phyloP scores from a whole-genome alignment of 1,140 invertebrate genomes.

The Aphis gossypii region DNA sequence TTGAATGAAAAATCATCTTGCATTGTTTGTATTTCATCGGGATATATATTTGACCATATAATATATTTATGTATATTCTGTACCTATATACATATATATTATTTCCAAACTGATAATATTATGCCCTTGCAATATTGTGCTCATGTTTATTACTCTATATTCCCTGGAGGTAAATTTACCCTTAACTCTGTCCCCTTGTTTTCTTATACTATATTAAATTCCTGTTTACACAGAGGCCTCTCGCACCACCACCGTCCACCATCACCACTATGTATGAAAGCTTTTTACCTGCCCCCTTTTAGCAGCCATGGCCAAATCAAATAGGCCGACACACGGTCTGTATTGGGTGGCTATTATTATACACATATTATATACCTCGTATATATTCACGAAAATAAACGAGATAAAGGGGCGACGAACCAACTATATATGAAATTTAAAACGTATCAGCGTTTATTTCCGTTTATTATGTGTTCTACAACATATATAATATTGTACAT shows the following conservation, averaged over 20 bases:
- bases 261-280: slow-evolving; percentile 41
- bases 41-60: not conserved
- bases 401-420: slow-evolving; percentile 15
- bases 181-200: slow-evolving; percentile 57
- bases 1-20: not conserved
- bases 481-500: not conserved
- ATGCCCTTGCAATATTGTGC: slow-evolving; percentile 42
- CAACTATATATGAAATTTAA: not conserved
- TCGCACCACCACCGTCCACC: not conserved
- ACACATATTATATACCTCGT: not conserved
- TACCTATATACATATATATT: not conserved
- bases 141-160: slow-evolving; percentile 56
- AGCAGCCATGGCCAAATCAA: slow-evolving; percentile 45
- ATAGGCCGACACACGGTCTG: slow-evolving; percentile 11
- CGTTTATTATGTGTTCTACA: not conserved
- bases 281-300: slow-evolving; percentile 56
- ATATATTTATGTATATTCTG: not conserved
- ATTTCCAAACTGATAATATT: slow-evolving; percentile 28
- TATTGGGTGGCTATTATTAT: slow-evolving; percentile 25
- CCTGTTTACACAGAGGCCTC: slow-evolving; percentile 55
- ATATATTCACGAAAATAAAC: not conserved
- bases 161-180: slow-evolving; percentile 57
- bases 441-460: not conserved
- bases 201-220: slow-evolving; percentile 58
- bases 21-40: not conserved